Base-by-base conservation (phyloP, 1,140 invertebrate genomes). In the Papilio aristodemus region DNA sequence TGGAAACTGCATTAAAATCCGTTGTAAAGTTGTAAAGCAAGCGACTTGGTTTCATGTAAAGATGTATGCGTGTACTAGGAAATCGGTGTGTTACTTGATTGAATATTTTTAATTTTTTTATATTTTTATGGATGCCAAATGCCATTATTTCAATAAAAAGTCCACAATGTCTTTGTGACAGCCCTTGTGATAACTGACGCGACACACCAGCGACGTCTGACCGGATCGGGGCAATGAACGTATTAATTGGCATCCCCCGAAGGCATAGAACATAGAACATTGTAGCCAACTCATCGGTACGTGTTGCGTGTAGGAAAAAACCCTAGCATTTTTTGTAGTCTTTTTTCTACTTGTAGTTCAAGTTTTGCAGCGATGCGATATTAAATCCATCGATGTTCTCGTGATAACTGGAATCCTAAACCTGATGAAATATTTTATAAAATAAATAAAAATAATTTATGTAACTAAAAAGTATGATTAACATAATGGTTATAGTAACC, bases 171-270 rank as follows among this genome's bases (percentile, higher is more conserved):
- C 14, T 37, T 22, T 25, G 43, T 50, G 39, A 5, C 25, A 66
- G 25, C 41, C 63, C 63, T 66, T 50, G 38, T 11, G 14, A 66
- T 32, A 14, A 7, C 38, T 64, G 62, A 46, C 73, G 50, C 71
- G 68, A 43, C 68, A 70, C 66, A 66, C 58, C 41, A 62, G 60
- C 46, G 59, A 32, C 11, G 50, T 41, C 63, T 67, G 68, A 67
- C 63, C 39, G 63, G 68, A 64, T 57, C 39, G 67, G 81, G 81
- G 83, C 83, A 85, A 85, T 75, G 83, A 81, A 83, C 83, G 80
- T 84, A 84, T 85, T 83, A 85, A 82, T 79, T 79, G 73, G 72
- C 75, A 78, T 79, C 77, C 75, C 76, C 63, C 8, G 38, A 66
- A 66, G 63, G 63, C 63, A 63, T 41, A 66, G 32, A 60, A 50